These are phyloP conservation scores for Aptenodytes patagonicus DNA, from an alignment of 2,113 vertebrate species.

Conservation along the genomic window DNA sequence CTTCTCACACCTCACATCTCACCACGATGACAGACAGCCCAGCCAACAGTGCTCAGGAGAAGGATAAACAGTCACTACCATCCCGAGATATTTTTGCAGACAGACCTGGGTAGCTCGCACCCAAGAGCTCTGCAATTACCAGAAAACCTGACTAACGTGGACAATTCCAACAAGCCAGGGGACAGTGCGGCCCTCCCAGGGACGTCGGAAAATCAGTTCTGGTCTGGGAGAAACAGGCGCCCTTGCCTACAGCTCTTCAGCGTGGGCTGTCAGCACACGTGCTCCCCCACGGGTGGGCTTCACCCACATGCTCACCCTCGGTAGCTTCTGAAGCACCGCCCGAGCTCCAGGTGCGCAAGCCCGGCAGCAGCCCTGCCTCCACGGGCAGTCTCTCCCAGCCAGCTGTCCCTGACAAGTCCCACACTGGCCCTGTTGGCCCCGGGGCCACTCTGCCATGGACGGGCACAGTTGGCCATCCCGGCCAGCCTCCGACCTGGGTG, in stretches of 20 bases:
- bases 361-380: neutral
- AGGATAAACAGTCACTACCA: neutral
- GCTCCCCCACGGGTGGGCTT: neutral
- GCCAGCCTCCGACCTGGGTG: neutral
- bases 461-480: fast-evolving
- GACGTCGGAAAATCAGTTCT: neutral
- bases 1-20: neutral
- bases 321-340: neutral
- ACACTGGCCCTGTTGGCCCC: fast-evolving
- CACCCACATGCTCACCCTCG: neutral
- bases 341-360: neutral
- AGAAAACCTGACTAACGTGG: fast-evolving
- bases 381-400: fast-evolving
- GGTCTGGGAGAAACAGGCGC: neutral
- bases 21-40: neutral
- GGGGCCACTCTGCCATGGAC: fast-evolving
- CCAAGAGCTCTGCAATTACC: neutral
- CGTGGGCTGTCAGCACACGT: fast-evolving
- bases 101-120: neutral
- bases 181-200: neutral
- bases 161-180: neutral
- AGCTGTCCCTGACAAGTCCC: neutral
- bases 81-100: neutral
- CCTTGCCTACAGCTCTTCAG: neutral
- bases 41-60: fast-evolving